phyloP scores from a whole-genome alignment of 2,888 invertebrate genomes.

The Terebella lapidaria region DNA sequence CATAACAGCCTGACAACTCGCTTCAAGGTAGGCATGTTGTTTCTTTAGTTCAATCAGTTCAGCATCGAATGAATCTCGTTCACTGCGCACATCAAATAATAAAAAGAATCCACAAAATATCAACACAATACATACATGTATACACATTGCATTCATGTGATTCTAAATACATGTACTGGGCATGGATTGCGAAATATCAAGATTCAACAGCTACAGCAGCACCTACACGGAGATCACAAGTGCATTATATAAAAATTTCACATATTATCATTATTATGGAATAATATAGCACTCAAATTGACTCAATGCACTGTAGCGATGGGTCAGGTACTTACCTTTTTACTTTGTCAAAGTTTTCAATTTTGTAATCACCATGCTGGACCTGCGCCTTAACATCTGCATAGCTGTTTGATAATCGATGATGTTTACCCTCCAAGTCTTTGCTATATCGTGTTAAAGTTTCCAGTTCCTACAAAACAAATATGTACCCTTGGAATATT shows the following conservation, averaged over 20 bases:
- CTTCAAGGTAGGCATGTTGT: conserved; percentile 38
- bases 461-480: conserved; percentile 30
- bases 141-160: neutral
- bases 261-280: neutral
- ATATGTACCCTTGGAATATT: neutral
- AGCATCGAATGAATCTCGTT: conserved; percentile 42
- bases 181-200: too few relatives aligned
- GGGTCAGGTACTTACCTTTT: conserved; percentile 36
- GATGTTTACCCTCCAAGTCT: conserved; percentile 38
- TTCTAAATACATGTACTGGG: too few relatives aligned
- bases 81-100: too few relatives aligned
- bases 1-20: conserved; percentile 32
- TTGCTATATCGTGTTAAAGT: conserved; percentile 40
- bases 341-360: conserved; percentile 49
- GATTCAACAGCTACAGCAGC: too few relatives aligned
- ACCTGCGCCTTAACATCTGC: conserved; percentile 40
- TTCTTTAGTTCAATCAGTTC: conserved; percentile 41
- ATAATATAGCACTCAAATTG: neutral
- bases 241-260: neutral
- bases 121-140: neutral
- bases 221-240: too few relatives aligned
- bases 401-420: conserved; percentile 36
- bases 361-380: conserved; percentile 44
- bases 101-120: too few relatives aligned
- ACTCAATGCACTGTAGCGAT: neutral